Percentiles rank a stretch among this genome's conserved stretches.
Evolutionary conservation across 2,888 invertebrate species (phyloP).

Genomic region (Agrotis puta): DNA sequence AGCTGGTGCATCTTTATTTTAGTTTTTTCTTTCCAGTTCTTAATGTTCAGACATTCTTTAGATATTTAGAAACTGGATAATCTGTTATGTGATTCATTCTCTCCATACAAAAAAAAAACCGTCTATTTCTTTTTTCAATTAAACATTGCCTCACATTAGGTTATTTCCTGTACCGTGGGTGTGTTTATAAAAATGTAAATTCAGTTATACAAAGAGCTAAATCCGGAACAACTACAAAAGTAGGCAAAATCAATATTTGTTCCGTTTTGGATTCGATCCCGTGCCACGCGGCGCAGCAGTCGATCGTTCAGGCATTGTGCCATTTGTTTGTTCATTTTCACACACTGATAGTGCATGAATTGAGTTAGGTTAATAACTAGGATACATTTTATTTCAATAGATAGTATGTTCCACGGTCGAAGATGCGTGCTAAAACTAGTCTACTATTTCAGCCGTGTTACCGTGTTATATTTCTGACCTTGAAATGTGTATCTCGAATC

Average conservation of each 20-base stretch:
- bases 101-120: background rate
- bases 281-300: no score
- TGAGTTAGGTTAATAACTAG: background rate
- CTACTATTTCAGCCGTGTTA: background rate
- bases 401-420: background rate
- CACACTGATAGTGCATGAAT: background rate
- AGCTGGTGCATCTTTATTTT: constrained; percentile 26
- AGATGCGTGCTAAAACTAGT: background rate
- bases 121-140: background rate
- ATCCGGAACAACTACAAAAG: no score
- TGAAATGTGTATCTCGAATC: constrained; percentile 15
- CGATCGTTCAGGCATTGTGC: no score
- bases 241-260: no score
- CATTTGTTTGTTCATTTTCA: background rate
- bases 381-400: background rate
- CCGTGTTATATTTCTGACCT: constrained; percentile 31
- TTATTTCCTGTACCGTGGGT: no score
- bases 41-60: background rate
- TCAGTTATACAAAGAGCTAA: no score
- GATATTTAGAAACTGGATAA: constrained; percentile 5
- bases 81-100: background rate
- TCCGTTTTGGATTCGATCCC: no score
- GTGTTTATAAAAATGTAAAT: no score
- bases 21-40: constrained; percentile 8
- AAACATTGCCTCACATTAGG: no score